Evolutionary conservation across 2,113 vertebrate species (phyloP), one percentile per base, ranked within the genome.

Genomic region (Onychorhynchus coronatus): DNA sequence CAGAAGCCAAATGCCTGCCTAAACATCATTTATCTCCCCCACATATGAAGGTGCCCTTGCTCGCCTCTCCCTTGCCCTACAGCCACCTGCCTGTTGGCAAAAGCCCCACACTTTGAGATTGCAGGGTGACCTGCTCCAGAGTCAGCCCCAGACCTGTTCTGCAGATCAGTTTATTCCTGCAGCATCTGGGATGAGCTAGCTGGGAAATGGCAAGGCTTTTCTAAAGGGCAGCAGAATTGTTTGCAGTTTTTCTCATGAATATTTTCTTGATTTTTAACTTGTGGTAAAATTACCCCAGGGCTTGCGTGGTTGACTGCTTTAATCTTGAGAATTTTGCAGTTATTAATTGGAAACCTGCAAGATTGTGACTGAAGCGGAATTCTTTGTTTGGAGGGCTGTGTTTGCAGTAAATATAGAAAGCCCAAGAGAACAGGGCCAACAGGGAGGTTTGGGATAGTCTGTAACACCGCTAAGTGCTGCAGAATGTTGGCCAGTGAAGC

Each of bases 21-120:
- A 52, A 81, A 39, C 19, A 56, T 28, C 44, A 41, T 31, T n/a
- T 11, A 23, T 56, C 20, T 77, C 13, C 28, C 37, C 5, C 7
- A 55, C 8, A 31, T 1, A 14, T 1, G 2, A 6, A 42, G 0
- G 0, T 37, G 24, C 13, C 15, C n/a, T 72, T 68, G 44, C 10
- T 8, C 12, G 66, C 15, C 42, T 65, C 12, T 72, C 4, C 46
- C 12, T 27, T 52, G 21, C 35, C 9, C 56, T 59, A 4, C 1
- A 63, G 47, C 12, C 8, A 61, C 17, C 39, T 71, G 55, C 22
- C 33, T 39, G 8, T 30, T 63, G 50, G 39, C 27, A 81, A 85
- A 84, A 93, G 27, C 23, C 23, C 4, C 33, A 19, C 3, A 0
- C 8, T 46, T 56, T 52, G 30, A 13, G 24, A 8, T 4, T 24